Evolutionary conservation across 64 coral and sea anemone genomes (phyloP).

Genomic region (Pocillopora damicornis): DNA sequence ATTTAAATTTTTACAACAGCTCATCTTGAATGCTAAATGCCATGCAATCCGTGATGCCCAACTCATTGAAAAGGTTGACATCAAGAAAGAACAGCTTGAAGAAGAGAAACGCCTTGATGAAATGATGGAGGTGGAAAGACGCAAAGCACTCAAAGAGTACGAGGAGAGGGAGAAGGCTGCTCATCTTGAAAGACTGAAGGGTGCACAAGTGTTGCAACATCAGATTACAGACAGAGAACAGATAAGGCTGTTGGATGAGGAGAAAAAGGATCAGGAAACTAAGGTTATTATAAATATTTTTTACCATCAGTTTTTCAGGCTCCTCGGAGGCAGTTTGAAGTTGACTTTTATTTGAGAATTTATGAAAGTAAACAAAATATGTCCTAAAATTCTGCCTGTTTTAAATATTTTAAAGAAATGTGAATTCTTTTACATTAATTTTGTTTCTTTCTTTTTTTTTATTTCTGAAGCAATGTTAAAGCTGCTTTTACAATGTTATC

Average conservation of each 20-base stretch:
- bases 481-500: too few relatives aligned
- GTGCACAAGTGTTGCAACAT: conserved; percentile 80
- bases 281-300: conserved; percentile 14
- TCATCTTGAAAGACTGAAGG: conserved; percentile 84
- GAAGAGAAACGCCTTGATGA: conserved; percentile 98
- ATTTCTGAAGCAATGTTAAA: background rate
- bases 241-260: conserved; percentile 77
- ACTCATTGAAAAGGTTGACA: conserved; percentile 96
- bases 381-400: too few relatives aligned
- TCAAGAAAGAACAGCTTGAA: conserved; percentile 89
- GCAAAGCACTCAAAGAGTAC: conserved; percentile 80
- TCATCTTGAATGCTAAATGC: conserved; percentile 98
- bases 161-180: conserved; percentile 85
- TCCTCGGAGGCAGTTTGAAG: background rate
- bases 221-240: conserved; percentile 95
- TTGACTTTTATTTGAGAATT: background rate
- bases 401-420: too few relatives aligned
- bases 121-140: conserved; percentile 98
- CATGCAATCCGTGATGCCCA: conserved; percentile 99
- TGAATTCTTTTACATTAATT: background rate
- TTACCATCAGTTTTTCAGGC: background rate
- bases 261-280: conserved; percentile 97
- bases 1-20: conserved; percentile 30
- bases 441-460: conserved; percentile 2
- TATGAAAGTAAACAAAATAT: background rate